Conservation (phyloP, 37 sponge, comb jelly and placozoan species). For the Hormiphora californensis region DNA sequence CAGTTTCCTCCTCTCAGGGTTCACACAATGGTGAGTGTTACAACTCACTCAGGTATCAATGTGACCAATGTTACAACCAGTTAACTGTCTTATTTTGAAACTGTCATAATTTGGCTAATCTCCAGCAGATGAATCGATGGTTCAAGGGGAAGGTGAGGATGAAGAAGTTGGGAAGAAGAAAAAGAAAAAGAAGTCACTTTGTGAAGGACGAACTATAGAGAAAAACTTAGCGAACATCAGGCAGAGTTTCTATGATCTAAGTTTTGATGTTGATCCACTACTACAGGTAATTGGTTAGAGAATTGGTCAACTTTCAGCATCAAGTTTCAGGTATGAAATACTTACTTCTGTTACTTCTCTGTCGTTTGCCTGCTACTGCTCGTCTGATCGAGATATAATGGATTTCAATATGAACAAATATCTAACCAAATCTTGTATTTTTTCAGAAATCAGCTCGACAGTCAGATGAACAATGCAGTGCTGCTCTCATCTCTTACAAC, state of each 20-base stretch:
- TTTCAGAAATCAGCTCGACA: conserved; percentile 8
- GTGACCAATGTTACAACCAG: background rate
- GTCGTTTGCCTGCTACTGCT: no score
- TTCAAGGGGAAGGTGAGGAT: background rate
- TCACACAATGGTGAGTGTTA: no score
- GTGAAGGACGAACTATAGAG: conserved; percentile 23
- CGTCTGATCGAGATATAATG: no score
- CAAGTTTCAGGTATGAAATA: no score
- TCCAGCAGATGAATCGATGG: no score
- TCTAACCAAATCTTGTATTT: background rate
- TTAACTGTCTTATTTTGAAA: background rate
- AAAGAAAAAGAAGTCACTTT: conserved; percentile 8
- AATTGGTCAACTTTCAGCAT: no score
- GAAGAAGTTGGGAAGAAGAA: no score
- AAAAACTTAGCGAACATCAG: conserved; percentile 22
- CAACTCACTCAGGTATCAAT: no score
- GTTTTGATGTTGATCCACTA: conserved; percentile 25
- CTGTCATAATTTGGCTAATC: background rate
- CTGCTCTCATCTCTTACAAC: conserved; percentile 2
- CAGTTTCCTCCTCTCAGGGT: no score
- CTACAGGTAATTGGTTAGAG: conserved; percentile 17
- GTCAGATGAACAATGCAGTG: conserved; percentile 11
- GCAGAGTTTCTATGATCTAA: background rate
- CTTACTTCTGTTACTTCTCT: no score
- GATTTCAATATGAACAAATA: no score